phyloP scores from a whole-genome alignment of 2,888 invertebrate species.

The Raillietiella orientalis region DNA sequence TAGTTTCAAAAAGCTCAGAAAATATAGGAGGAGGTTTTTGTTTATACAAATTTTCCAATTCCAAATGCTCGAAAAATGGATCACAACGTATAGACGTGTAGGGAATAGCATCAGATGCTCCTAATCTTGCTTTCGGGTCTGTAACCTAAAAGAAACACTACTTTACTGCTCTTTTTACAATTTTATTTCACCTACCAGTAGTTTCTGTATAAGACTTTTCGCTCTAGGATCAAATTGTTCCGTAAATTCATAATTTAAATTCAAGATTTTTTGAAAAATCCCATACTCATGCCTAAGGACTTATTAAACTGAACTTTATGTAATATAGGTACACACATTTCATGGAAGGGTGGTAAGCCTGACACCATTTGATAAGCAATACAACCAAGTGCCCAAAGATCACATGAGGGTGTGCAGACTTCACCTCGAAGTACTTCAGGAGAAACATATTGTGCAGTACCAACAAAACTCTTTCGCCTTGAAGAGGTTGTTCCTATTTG shows the following conservation, averaged over 20 bases:
- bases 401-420: constrained; percentile 36
- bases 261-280: constrained; percentile 78
- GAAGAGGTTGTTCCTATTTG: background rate
- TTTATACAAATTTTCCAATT: constrained; percentile 43
- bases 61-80: constrained; percentile 46
- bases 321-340: no score
- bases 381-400: constrained; percentile 92
- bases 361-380: constrained; percentile 89
- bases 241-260: constrained; percentile 65
- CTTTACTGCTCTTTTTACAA: constrained; percentile 3
- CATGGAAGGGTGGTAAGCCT: constrained; percentile 67
- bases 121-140: constrained; percentile 44
- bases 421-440: constrained; percentile 44
- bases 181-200: constrained; percentile 22
- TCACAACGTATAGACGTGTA: constrained; percentile 59
- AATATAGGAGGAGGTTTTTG: constrained; percentile 48
- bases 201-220: constrained; percentile 52
- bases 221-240: constrained; percentile 57
- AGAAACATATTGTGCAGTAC: constrained; percentile 94
- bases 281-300: constrained; percentile 59
- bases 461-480: constrained; percentile 68
- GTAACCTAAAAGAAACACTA: constrained; percentile 17
- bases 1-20: constrained; percentile 39
- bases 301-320: no score
- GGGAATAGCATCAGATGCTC: constrained; percentile 32